Conservation (phyloP, 2,113 vertebrate genomes). For the Anguilla japonica region DNA sequence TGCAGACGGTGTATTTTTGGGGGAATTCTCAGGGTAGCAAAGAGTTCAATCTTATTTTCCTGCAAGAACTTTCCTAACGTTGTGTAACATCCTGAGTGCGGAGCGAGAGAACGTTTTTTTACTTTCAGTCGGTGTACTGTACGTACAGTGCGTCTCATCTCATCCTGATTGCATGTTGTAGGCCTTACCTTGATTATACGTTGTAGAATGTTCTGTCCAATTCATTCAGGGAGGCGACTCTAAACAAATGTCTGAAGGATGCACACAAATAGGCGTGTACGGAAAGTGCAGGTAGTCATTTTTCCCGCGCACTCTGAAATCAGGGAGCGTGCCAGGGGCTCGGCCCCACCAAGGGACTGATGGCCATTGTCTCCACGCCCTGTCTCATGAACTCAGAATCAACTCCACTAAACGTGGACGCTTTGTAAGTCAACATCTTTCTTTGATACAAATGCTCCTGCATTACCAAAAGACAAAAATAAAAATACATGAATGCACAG, state of each 20-base stretch:
- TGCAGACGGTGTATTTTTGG: not conserved
- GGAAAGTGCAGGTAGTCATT: not conserved
- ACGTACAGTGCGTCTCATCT: not conserved
- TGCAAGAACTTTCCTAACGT: not conserved
- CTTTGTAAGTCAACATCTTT: too few species aligned
- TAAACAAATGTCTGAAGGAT: constrained; percentile 5
- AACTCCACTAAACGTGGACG: not conserved
- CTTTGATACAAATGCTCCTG: too few species aligned
- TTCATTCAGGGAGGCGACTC: constrained; percentile 6
- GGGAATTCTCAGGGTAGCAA: not conserved
- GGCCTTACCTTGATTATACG: not conserved
- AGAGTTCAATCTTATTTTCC: not conserved
- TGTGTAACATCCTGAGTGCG: not conserved
- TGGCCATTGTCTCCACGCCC: not conserved
- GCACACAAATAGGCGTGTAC: not conserved
- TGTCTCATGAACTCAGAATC: not conserved
- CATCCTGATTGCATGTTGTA: not conserved
- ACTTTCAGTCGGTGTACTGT: not conserved
- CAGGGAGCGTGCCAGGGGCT: not conserved
- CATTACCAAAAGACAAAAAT: too few species aligned
- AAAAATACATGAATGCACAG: too few species aligned
- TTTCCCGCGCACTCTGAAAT: not conserved
- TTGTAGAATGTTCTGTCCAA: not conserved
- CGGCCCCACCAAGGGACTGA: not conserved
- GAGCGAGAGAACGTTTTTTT: not conserved